A percentile compares a stretch with the other conserved stretches of the same genome.
Conservation (phyloP, 1,140 invertebrate genomes). For the Aplysia californica region DNA sequence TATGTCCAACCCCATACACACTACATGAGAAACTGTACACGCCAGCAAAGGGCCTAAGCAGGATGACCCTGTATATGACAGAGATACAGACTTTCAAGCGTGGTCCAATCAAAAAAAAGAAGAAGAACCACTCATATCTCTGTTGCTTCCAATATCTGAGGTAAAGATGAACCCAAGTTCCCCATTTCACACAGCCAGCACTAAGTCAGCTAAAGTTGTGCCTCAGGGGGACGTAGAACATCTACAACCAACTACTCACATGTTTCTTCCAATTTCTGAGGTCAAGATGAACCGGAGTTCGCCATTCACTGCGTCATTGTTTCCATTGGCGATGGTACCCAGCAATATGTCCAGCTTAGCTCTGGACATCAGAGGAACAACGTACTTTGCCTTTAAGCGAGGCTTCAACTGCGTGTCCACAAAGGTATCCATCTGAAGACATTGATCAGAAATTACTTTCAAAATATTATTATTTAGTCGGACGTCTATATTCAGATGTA, state of each 20-base stretch:
- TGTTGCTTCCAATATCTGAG: not conserved
- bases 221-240: not conserved
- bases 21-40: not conserved
- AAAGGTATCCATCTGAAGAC: not conserved
- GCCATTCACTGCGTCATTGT: not conserved
- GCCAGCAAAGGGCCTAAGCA: not conserved
- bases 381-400: not conserved
- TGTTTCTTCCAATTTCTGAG: conserved; percentile 14
- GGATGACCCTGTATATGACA: too few species aligned
- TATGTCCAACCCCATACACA: not conserved
- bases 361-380: conserved; percentile 23
- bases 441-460: not conserved
- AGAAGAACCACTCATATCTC: not conserved
- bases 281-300: conserved; percentile 5
- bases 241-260: not conserved
- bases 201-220: not conserved
- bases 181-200: not conserved
- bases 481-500: not conserved
- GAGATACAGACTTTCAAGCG: too few species aligned
- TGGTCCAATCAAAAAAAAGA: too few species aligned
- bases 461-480: not conserved
- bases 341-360: not conserved
- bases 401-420: not conserved
- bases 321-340: not conserved
- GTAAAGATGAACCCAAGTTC: not conserved